phyloP scores from a whole-genome alignment of 2,888 invertebrate genomes.

The Ametastegia equiseti region DNA sequence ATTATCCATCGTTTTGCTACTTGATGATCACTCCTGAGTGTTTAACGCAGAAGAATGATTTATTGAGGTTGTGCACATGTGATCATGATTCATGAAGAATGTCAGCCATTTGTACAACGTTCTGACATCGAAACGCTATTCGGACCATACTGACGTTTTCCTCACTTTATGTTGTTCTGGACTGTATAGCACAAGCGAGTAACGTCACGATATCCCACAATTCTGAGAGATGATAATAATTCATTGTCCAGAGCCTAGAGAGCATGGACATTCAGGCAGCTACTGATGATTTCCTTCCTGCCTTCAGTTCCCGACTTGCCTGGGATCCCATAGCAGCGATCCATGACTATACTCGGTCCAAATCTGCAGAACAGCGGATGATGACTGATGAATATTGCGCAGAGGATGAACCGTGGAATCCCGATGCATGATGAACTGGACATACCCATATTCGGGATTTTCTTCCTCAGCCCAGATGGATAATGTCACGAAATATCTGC shows the following conservation, averaged over 20 bases:
- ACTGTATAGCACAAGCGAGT: slow-evolving; percentile 60
- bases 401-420: neutral
- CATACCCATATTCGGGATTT: neutral
- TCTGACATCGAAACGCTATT: neutral
- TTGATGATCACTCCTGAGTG: neutral
- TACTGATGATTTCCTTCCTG: slow-evolving; percentile 72
- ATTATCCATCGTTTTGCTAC: neutral
- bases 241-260: slow-evolving; percentile 66
- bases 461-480: neutral
- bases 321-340: slow-evolving; percentile 12
- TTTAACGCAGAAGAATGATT: neutral
- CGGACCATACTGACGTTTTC: neutral
- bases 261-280: slow-evolving; percentile 62
- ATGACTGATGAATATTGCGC: slow-evolving; percentile 36
- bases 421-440: slow-evolving; percentile 2
- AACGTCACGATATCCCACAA: slow-evolving; percentile 51
- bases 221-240: slow-evolving; percentile 66
- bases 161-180: slow-evolving; percentile 54
- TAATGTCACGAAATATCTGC: neutral
- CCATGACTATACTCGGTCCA: slow-evolving; percentile 1
- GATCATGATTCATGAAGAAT: no score
- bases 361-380: slow-evolving; percentile 40
- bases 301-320: slow-evolving; percentile 48
- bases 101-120: no score
- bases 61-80: neutral